Base-by-base conservation (phyloP, 2,113 vertebrate genomes). In the Cynopterus brachyotis region DNA sequence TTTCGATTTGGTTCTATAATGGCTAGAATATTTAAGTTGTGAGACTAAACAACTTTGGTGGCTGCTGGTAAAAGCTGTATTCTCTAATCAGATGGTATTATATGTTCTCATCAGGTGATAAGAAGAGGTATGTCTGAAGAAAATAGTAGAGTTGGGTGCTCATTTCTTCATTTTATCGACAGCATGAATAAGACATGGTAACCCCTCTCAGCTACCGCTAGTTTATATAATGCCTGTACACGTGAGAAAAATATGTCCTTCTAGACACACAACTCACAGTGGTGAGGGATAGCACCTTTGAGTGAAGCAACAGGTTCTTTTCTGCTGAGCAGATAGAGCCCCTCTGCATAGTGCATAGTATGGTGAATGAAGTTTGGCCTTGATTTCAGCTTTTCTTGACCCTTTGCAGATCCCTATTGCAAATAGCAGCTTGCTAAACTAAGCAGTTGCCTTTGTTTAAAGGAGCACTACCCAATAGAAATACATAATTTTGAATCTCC, bases 91-190 rank as follows among this genome's bases (percentile, higher is more conserved):
- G 9, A 5, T 42, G 59, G 10, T 70, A 5, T 89, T 67, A 1
- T n/a, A n/a, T 83, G 20, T 75, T 22, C 24, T 91, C 53, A 93
- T 73, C 47, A 87, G 10, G 20, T 57, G 9, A 20, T 84, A 88
- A 79, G 81, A 76, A 40, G n/a, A 94, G 8, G 32, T 86, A 24
- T 94, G 8, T 87, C 40, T 94, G 37, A 84, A 82, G 12, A 95
- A 55, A 59, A 6, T 87, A 70, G 17, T 72, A 82, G 40, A 91
- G 37, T 78, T 85, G 35, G 7, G 2, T 81, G 37, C 19, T 70
- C 28, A 42, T 72, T 89, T 28, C 11, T 96, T 91, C 19, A 73
- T 17, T 64, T 66, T 55, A 3, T 47, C 78, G 28, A 60, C 72
- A 73, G 19, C 11, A 19, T 62, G 45, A 88, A 1, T 75, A 83